phyloP scores from a whole-genome alignment of 2,113 vertebrate genomes.

The Pica pica region DNA sequence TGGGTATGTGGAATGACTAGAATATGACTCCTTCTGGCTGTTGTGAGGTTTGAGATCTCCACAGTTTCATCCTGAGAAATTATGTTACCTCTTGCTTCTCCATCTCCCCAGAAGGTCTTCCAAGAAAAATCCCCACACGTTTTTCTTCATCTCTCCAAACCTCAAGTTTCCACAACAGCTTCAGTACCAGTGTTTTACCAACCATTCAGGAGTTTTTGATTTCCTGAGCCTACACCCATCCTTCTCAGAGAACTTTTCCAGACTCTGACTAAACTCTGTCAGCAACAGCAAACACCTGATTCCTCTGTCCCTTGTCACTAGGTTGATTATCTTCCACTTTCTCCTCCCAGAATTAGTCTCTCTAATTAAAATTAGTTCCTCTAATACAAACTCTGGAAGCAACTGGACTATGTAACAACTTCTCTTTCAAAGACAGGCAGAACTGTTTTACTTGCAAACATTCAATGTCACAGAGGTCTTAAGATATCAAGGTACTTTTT shows the following conservation, averaged over 20 bases:
- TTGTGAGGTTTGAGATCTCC: neutral
- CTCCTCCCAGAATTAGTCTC: neutral
- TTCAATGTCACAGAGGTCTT: neutral
- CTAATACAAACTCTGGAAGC: neutral
- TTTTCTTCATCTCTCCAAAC: neutral
- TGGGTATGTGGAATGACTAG: neutral
- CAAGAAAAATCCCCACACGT: neutral
- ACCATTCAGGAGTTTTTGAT: neutral
- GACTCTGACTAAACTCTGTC: neutral
- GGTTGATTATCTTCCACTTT: neutral
- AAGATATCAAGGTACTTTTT: neutral
- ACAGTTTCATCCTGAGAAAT: neutral
- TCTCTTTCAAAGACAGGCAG: neutral
- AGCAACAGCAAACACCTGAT: neutral
- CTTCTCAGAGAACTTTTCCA: neutral
- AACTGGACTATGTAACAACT: neutral
- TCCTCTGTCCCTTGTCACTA: neutral
- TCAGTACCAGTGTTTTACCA: neutral
- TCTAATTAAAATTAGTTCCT: neutral
- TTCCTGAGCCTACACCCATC: neutral
- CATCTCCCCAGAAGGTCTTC: neutral
- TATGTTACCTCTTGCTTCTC: neutral
- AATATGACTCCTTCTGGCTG: neutral
- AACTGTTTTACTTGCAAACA: neutral
- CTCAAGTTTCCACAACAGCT: neutral